Evolutionary conservation across 2,888 invertebrate genomes (phyloP), one percentile per base, ranked within the genome.

Genomic region (Unio delphinus): DNA sequence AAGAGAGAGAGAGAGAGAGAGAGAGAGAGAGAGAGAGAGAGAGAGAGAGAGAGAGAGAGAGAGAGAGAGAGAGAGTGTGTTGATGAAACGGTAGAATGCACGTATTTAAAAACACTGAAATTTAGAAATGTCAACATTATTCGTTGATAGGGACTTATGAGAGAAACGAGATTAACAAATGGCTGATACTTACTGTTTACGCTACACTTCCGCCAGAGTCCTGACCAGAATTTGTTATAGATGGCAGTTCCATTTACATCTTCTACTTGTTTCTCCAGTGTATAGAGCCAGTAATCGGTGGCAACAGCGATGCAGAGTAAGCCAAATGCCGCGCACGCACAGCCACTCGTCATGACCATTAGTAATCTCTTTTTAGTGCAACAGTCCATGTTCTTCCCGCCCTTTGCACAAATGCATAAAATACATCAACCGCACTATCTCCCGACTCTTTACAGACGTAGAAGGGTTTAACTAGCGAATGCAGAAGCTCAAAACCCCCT

Each of bases 261-360:
- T 30, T 79, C 74, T 28, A 79, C 73, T 59, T 78, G 80, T 65
- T 77, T 78, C 73, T 89, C 88, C 67, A 76, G 83, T 26, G 89
- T 87, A 71, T 81, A 86, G 8, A 89, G 83, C 90, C 90, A 90
- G 81, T 88, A 88, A 76, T 90, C 90, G 57, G 90, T 90, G 61
- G 88, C 87, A 55, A 90, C 89, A 45, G 89, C 88, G 23, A 90
- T 87, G 72, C 88, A 88, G 54, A 90, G 83, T 68, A 89, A 83
- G 64, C 88, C 87, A 70, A 90, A 89, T 56, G 89, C 89, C 28
- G 88, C 88, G 80, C 89, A 88, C 11, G 90, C 88, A 81, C 88
- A 88, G 61, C 86, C 81, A 77, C 89, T 88, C 67, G 89, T 89
- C 86, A 87, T 86, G 61, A 88, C 79, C 81, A 87, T 88, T 65